Percentiles rank a stretch among this genome's conserved stretches.
Conservation (phyloP, 1,140 invertebrate species). For the Eciton burchellii region DNA sequence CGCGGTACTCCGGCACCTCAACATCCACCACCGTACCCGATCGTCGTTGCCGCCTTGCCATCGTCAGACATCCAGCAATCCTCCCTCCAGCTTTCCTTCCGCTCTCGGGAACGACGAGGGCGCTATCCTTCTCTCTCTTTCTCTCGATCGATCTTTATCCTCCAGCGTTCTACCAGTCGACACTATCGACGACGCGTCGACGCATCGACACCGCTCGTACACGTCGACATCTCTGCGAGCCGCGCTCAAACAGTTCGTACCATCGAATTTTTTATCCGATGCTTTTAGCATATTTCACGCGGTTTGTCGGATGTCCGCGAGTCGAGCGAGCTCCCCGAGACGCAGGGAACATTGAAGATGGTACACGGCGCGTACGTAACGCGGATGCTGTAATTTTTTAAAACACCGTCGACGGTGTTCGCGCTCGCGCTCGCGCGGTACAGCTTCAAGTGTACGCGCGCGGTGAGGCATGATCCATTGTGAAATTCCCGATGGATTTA, state of each 20-base stretch:
- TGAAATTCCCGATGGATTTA: conserved; percentile 5
- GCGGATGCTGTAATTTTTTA: conserved; percentile 13
- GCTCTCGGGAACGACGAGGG: conserved; percentile 9
- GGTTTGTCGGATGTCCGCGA: conserved; percentile 17
- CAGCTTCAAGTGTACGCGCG: not conserved
- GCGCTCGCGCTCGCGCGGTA: no score
- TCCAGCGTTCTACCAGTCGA: conserved; percentile 76
- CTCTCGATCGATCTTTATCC: conserved; percentile 76
- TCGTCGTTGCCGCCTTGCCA: conserved; percentile 33
- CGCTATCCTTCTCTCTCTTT: conserved; percentile 31
- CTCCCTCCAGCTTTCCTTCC: conserved; percentile 6
- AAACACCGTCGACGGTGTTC: no score
- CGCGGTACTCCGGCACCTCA: conserved; percentile 72
- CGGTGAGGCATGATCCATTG: not conserved
- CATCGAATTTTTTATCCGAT: conserved; percentile 66
- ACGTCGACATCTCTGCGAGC: conserved; percentile 60
- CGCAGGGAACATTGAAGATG: conserved; percentile 28
- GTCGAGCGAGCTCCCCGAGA: conserved; percentile 1
- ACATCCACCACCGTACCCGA: conserved; percentile 58
- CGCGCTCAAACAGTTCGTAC: conserved; percentile 43
- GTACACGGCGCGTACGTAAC: no score
- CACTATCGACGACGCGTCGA: conserved; percentile 59
- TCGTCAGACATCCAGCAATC: conserved; percentile 53
- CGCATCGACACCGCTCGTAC: conserved; percentile 58
- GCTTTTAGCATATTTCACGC: conserved; percentile 58